Evolutionary conservation across 2,797 vertebrate species (phyloP), one percentile per base, ranked within the genome.

Genomic region (Sphenodon punctatus): DNA sequence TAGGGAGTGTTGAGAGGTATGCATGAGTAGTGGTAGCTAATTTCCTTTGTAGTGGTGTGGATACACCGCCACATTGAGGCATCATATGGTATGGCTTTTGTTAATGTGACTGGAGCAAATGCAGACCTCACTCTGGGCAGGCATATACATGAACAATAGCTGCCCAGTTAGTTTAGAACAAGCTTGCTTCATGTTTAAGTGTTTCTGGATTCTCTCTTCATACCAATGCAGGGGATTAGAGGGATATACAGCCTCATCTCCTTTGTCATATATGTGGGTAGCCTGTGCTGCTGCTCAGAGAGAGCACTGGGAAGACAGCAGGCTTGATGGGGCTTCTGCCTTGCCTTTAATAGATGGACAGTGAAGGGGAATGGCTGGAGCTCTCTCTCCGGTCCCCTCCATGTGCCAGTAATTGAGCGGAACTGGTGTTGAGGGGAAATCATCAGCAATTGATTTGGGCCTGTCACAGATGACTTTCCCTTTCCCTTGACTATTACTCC

Each of bases 391-490:
- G 43, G 67, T 4, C 42, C 53, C 59, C 6, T 27, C 23, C 32
- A 36, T 0, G 0, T 75, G 43, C 27, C 27, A 81, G n/a, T 1
- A 1, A n/a, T n/a, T n/a, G 8, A 75, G 42, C 8, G 45, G 20
- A 68, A 32, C 1, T 61, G 41, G 27, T 13, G 22, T 32, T 74
- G 5, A 19, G 25, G 66, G 23, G 65, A 30, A 34, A 48, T 5
- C 38, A 15, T 10, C 11, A 5, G 7, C 0, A 23, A 9, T 7
- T 60, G 67, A 30, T 17, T 20, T 3, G 23, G 32, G 36, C 11
- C 32, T 48, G 38, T 30, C 78, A 74, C 4, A 25, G 49, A 69
- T 41, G 15, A 34, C 3, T 4, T 74, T 75, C 75, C 7, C 5
- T 55, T 2, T n/a, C n/a, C n/a, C n/a, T n/a, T n/a, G n/a, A n/a